Percentiles rank a stretch among this genome's conserved stretches.
Evolutionary conservation across 2,888 invertebrate species (phyloP).

Genomic region (Drosophila picticornis): DNA sequence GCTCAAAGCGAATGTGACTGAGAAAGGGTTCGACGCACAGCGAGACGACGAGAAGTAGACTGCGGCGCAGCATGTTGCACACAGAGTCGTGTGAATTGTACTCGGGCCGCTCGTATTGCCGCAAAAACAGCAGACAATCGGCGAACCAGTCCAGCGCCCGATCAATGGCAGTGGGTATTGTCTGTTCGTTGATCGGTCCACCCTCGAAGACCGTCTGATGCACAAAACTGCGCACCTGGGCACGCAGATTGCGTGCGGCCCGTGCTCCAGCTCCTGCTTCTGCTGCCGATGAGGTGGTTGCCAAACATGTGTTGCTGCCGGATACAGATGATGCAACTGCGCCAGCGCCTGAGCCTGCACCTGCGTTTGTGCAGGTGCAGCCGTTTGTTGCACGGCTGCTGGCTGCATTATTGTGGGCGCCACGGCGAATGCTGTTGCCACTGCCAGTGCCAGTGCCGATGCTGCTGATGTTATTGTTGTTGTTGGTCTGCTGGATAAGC

Average conservation of each 20-base stretch:
- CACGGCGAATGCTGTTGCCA: neutral
- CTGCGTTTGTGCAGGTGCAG: too few species aligned
- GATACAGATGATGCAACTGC: neutral
- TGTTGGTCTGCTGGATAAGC: conserved; percentile 46
- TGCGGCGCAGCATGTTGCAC: conserved; percentile 80
- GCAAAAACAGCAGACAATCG: conserved; percentile 77
- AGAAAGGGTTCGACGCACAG: conserved; percentile 54
- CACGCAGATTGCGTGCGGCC: conserved; percentile 64
- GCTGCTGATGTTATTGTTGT: conserved; percentile 39
- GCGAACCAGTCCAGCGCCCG: conserved; percentile 81
- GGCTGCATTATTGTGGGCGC: neutral
- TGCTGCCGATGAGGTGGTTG: conserved; percentile 1
- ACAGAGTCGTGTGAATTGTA: conserved; percentile 84
- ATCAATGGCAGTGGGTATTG: conserved; percentile 76
- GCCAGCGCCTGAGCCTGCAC: too few species aligned
- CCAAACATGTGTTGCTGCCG: neutral
- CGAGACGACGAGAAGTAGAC: conserved; percentile 78
- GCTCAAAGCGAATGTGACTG: conserved; percentile 75
- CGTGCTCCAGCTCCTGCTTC: neutral
- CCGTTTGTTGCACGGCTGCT: neutral
- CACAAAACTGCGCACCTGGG: conserved; percentile 78
- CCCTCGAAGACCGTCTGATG: conserved; percentile 78
- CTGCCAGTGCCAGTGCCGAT: conserved; percentile 39
- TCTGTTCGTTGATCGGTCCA: conserved; percentile 76
- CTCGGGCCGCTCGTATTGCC: conserved; percentile 82